These are phyloP conservation scores for Hoplostethus atlanticus DNA, from an alignment of 2,797 vertebrate genomes.

Conservation along the genomic window DNA sequence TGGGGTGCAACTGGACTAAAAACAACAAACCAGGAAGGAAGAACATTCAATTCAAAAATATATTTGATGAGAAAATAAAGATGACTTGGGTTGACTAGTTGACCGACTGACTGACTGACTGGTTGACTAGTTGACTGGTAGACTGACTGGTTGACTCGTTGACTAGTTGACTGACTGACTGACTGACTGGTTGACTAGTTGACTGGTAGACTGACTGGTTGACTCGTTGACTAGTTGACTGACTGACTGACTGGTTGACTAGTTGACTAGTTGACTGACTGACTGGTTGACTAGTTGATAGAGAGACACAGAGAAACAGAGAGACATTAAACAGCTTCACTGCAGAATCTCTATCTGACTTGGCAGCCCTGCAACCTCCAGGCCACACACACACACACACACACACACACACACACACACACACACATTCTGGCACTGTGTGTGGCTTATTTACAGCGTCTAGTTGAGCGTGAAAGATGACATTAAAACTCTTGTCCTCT, in stretches of 20 bases:
- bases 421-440: constrained; percentile 45
- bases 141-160: not conserved
- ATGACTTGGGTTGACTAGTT: too few species aligned
- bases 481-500: constrained; percentile 50
- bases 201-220: too few species aligned
- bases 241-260: not conserved
- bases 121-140: too few species aligned
- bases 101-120: not conserved
- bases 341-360: constrained; percentile 32
- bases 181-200: not conserved
- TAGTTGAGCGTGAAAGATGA: constrained; percentile 60
- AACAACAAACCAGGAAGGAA: too few species aligned
- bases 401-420: constrained; percentile 21
- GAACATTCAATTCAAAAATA: too few species aligned
- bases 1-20: too few species aligned
- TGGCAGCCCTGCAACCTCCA: constrained; percentile 45
- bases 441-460: constrained; percentile 48
- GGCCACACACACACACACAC: constrained; percentile 8
- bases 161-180: not conserved
- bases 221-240: too few species aligned
- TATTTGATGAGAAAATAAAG: too few species aligned
- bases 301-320: constrained; percentile 2
- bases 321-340: constrained; percentile 16
- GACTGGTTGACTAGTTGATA: not conserved
- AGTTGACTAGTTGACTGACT: too few species aligned